Base-by-base conservation (phyloP, 2,888 invertebrate genomes). In the Anthrax anthrax region DNA sequence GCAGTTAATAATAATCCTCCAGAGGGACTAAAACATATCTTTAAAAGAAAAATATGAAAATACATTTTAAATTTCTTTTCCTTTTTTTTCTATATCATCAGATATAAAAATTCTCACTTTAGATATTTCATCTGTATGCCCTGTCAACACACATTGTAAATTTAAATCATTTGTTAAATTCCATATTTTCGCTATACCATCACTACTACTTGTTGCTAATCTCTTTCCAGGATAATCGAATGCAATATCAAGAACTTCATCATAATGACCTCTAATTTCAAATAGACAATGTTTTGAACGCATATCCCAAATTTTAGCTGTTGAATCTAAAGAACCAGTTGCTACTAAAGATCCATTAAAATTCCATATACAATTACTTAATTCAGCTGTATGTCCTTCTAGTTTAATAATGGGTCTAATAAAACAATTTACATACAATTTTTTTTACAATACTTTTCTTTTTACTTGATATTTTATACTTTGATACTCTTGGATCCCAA, bases 1-100 rank as follows among this genome's bases (percentile, higher is more conserved):
- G 83, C 83, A 0, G 86, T 84, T 53, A 88, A 67, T 16, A 88
- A 64, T 50, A 77, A 73, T 5, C 77, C 77, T 0, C 85, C 85
- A 38, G 80, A 80, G 2, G 87, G 86, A 64, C 84, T 86, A 69
- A 88, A 88, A 65, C 80, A 80, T 6, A 86, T 79, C 82, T 78
- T 60, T 8, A 53, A 51, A 47, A 48, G 6, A 46, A 18, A 39
- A 19, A 19, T 39, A 18, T 19, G 19, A 16, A 39, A 16, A 39
- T 18, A 18, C 18, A 18, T 39, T 39, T n/a, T n/a, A n/a, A n/a
- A n/a, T 37, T 37, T 16, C 14, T 37, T 37, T 16, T 37, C n/a
- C 37, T 14, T n/a, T 13, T 37, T 37, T 6, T 29, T 12, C 12
- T 29, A 9, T 29, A 29, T 9, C 8, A 29, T 29, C 29, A 29